A percentile compares a stretch with the other conserved stretches of the same genome.
These are phyloP conservation scores for Subacronicta megacephala DNA, from an alignment of 2,888 invertebrate species.

Conservation along the genomic window DNA sequence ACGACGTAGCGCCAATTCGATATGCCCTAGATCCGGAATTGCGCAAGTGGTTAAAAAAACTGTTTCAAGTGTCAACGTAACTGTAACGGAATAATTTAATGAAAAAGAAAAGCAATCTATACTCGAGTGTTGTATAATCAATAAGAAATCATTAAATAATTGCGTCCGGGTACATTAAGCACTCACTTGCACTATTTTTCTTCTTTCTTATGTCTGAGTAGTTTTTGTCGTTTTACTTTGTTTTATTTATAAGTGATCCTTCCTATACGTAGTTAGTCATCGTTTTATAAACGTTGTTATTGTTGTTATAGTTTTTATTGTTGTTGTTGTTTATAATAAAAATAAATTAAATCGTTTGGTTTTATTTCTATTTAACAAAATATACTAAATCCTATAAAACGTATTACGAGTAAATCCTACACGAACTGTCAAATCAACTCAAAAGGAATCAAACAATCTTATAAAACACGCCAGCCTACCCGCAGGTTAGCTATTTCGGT, in stretches of 20 bases:
- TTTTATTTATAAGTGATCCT: not conserved
- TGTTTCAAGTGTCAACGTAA: slow-evolving; percentile 63
- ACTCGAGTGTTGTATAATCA: slow-evolving; percentile 60
- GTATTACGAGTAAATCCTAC: too few relatives aligned
- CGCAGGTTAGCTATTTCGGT: too few relatives aligned
- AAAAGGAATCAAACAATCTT: too few relatives aligned
- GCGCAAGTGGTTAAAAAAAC: slow-evolving; percentile 68
- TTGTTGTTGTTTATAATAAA: slow-evolving; percentile 35
- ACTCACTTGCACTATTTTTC: slow-evolving; percentile 15
- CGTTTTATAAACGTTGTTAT: slow-evolving; percentile 9
- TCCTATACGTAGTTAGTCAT: not conserved
- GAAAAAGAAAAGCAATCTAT: slow-evolving; percentile 52
- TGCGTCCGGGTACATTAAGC: slow-evolving; percentile 9
- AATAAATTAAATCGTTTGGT: not conserved
- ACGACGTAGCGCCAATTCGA: slow-evolving; percentile 62
- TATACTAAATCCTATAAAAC: too few relatives aligned
- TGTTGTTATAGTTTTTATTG: slow-evolving; percentile 11
- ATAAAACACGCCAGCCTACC: too few relatives aligned
- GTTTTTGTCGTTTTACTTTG: not conserved
- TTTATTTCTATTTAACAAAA: not conserved
- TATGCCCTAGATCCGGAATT: slow-evolving; percentile 76
- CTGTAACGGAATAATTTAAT: slow-evolving; percentile 61
- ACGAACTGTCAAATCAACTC: too few relatives aligned
- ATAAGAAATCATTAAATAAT: slow-evolving; percentile 42
- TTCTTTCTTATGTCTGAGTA: not conserved